phyloP scores from a whole-genome alignment of 1,140 invertebrate species.

The Penaeus vannamei region DNA sequence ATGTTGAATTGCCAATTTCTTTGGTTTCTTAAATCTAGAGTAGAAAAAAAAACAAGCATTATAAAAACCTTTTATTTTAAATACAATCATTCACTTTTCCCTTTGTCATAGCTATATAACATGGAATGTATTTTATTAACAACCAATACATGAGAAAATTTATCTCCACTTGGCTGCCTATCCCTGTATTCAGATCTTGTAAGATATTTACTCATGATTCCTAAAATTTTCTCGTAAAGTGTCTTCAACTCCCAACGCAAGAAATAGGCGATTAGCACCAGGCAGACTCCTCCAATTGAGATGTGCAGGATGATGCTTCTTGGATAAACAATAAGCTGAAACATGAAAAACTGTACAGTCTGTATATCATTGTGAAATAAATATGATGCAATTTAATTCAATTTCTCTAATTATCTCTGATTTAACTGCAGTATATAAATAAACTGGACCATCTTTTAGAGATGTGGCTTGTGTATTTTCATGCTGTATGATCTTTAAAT shows the following conservation, averaged over 20 bases:
- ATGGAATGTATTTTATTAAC: conserved; percentile 21
- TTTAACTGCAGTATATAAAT: too few species aligned
- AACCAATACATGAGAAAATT: conserved; percentile 26
- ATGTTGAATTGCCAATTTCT: too few species aligned
- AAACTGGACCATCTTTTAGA: too few species aligned
- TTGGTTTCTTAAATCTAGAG: too few species aligned
- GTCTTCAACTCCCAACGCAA: conserved; percentile 47
- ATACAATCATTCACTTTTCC: too few species aligned
- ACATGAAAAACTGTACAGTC: background rate
- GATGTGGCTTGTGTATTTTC: too few species aligned
- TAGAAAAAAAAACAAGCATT: too few species aligned
- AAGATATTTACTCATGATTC: background rate
- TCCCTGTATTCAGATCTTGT: background rate
- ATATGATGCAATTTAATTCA: background rate
- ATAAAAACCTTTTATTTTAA: too few species aligned
- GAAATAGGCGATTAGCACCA: conserved; percentile 34
- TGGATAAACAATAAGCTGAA: conserved; percentile 45
- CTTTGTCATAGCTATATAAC: too few species aligned
- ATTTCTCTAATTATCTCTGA: too few species aligned
- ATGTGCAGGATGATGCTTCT: conserved; percentile 31
- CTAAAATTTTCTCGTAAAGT: conserved; percentile 45
- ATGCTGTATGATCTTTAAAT: too few species aligned
- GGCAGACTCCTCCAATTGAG: conserved; percentile 31
- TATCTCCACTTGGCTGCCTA: background rate
- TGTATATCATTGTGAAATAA: background rate